These are phyloP conservation scores for Syngnathus floridae DNA, from an alignment of 2,113 vertebrate species.

Conservation along the genomic window DNA sequence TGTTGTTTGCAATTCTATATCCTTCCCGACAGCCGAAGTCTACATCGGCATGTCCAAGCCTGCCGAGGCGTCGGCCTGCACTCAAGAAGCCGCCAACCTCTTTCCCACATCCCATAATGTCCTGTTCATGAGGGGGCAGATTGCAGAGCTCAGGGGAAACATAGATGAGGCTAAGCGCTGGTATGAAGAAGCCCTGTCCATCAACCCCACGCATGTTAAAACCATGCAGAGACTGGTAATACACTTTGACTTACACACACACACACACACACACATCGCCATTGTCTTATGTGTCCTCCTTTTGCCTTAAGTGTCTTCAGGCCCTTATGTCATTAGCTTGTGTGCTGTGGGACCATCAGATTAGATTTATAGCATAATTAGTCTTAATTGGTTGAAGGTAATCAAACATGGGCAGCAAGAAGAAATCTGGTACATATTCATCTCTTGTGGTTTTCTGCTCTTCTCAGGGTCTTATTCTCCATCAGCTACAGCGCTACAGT, in stretches of 20 bases:
- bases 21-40: conserved; percentile 80
- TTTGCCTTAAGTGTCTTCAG: background rate
- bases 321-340: conserved; percentile 14
- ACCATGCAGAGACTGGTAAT: conserved; percentile 98
- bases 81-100: conserved; percentile 95
- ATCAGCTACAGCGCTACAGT: conserved; percentile 90
- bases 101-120: conserved; percentile 95
- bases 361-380: too few species aligned
- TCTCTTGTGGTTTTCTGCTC: background rate
- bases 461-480: conserved; percentile 86
- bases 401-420: background rate
- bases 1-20: background rate
- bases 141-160: conserved; percentile 89
- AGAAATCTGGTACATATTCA: background rate
- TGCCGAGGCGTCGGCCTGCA: conserved; percentile 89
- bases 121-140: conserved; percentile 93
- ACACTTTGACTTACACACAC: background rate
- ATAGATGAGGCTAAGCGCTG: conserved; percentile 90
- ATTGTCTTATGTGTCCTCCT: background rate
- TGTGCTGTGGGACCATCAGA: conserved; percentile 4
- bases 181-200: conserved; percentile 97
- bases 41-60: conserved; percentile 95
- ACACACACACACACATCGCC: background rate
- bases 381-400: too few species aligned
- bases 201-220: conserved; percentile 96